Conservation (phyloP, 2,888 invertebrate genomes). For the Drosophila mettleri region DNA sequence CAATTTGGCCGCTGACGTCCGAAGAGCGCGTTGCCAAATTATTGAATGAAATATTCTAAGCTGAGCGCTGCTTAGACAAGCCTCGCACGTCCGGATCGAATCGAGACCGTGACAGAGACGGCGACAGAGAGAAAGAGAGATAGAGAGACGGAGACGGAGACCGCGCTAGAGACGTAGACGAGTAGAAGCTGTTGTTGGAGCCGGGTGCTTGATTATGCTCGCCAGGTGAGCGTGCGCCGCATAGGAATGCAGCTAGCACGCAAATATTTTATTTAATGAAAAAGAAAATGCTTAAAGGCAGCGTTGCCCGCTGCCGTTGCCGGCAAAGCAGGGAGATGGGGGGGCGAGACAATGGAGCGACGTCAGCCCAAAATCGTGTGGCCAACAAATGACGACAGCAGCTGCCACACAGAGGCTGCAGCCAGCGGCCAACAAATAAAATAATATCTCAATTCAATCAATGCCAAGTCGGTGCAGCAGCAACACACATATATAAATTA, state of each 20-base stretch:
- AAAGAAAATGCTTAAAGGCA: slow-evolving; percentile 69
- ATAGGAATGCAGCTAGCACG: slow-evolving; percentile 67
- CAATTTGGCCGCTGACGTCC: slow-evolving; percentile 52
- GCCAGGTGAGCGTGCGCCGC: slow-evolving; percentile 61
- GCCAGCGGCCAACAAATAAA: slow-evolving; percentile 17
- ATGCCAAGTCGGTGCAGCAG: slow-evolving; percentile 30
- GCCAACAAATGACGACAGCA: slow-evolving; percentile 56
- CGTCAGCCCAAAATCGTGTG: slow-evolving; percentile 55
- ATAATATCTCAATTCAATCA: slow-evolving; percentile 32
- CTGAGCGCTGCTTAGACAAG: slow-evolving; percentile 49
- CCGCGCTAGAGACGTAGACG: slow-evolving; percentile 2
- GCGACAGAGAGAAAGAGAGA: slow-evolving; percentile 14
- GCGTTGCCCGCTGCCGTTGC: slow-evolving; percentile 10
- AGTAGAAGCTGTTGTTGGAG: slow-evolving; percentile 14
- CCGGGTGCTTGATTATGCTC: slow-evolving; percentile 68
- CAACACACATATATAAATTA: slow-evolving; percentile 13
- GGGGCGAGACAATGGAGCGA: slow-evolving; percentile 14
- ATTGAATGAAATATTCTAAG: slow-evolving; percentile 76
- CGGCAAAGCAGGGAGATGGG: too few species aligned
- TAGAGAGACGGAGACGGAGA: slow-evolving; percentile 18
- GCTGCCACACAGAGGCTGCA: slow-evolving; percentile 33
- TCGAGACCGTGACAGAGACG: slow-evolving; percentile 19
- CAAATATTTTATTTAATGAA: slow-evolving; percentile 74
- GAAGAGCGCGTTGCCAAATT: slow-evolving; percentile 67
- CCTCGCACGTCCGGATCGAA: slow-evolving; percentile 58